phyloP scores from a whole-genome alignment of 2,888 invertebrate species.

The Glyphotaelius pellucidus region DNA sequence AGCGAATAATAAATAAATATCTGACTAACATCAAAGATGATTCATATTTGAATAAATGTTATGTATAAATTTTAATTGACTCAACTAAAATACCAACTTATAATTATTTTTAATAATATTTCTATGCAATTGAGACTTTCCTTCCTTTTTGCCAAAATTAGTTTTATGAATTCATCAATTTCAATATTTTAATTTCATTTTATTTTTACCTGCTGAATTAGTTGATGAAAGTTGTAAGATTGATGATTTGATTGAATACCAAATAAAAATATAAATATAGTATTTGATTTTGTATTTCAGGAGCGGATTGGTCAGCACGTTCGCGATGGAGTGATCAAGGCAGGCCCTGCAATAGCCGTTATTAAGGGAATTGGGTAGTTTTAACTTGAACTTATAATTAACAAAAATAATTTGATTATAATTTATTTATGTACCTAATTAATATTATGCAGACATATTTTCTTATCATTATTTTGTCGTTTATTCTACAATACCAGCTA shows the following conservation, averaged over 20 bases:
- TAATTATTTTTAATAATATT: not conserved
- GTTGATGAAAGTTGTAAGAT: not conserved
- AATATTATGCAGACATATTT: too few species aligned
- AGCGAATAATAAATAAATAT: too few species aligned
- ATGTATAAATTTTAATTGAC: not conserved
- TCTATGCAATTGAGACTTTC: not conserved
- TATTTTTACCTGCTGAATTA: not conserved
- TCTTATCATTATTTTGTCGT: too few species aligned
- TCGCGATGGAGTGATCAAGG: slow-evolving; percentile 56
- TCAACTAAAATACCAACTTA: not conserved
- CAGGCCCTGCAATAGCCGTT: slow-evolving; percentile 54
- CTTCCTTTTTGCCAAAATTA: too few species aligned
- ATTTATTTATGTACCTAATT: too few species aligned
- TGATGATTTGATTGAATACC: not conserved
- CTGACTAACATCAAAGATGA: too few species aligned
- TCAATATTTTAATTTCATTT: not conserved
- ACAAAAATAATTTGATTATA: too few species aligned
- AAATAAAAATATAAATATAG: not conserved
- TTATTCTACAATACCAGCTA: too few species aligned
- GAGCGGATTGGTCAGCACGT: slow-evolving; percentile 54
- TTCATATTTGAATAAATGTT: not conserved
- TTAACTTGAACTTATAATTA: not conserved
- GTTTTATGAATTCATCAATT: too few species aligned
- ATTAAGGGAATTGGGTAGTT: not conserved
- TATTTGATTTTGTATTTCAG: slow-evolving; percentile 33